Conservation (phyloP, 2,888 invertebrate species). For the Drosophila pseudotalamancana region DNA sequence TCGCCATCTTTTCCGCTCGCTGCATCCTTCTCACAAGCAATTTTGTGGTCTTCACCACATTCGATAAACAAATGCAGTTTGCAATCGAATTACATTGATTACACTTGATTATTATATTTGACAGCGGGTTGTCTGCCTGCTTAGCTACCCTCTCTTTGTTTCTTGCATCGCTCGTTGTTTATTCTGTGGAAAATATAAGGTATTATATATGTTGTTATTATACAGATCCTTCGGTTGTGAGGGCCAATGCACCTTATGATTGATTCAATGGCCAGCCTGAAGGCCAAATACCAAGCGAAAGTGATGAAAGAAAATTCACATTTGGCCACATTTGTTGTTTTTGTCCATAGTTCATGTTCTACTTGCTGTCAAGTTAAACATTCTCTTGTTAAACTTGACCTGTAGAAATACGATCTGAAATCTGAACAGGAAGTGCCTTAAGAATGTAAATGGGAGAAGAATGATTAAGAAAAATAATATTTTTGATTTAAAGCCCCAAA, state of each 20-base stretch:
- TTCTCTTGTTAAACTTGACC: background rate
- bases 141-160: background rate
- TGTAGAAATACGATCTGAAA: background rate
- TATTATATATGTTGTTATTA: conserved; percentile 49
- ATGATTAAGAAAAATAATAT: no score
- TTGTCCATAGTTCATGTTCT: background rate
- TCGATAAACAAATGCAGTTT: conserved; percentile 70
- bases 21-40: background rate
- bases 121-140: conserved; percentile 32
- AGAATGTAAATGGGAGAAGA: background rate
- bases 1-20: background rate
- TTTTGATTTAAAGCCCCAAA: background rate
- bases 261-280: conserved; percentile 36
- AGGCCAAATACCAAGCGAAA: conserved; percentile 46
- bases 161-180: conserved; percentile 59
- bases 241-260: conserved; percentile 58
- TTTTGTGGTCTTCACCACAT: conserved; percentile 19
- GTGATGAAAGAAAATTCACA: conserved; percentile 45
- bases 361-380: conserved; percentile 1
- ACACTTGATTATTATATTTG: conserved; percentile 71
- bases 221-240: background rate
- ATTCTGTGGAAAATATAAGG: conserved; percentile 45
- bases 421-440: background rate
- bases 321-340: conserved; percentile 43
- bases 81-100: conserved; percentile 73